These are phyloP conservation scores for Dicerorhinus sumatrensis DNA, from an alignment of 2,113 vertebrate genomes.

Conservation along the genomic window DNA sequence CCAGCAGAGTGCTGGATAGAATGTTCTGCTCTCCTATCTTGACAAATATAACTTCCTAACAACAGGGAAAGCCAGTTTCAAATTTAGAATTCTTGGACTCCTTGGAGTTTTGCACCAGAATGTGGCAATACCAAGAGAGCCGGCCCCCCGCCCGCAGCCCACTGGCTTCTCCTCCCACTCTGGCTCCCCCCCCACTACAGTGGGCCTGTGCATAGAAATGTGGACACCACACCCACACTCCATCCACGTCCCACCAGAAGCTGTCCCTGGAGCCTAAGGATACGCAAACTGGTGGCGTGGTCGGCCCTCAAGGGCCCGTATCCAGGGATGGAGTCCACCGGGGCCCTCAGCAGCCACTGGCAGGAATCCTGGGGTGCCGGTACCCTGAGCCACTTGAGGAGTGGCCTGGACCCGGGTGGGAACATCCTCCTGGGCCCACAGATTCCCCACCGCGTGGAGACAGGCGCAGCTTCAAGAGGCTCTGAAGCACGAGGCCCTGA, in stretches of 20 bases:
- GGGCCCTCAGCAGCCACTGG: neutral
- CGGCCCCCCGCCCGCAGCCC: neutral
- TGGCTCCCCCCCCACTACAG: fast-evolving
- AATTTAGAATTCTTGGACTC: neutral
- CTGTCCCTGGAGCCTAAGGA: neutral
- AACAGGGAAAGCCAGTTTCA: neutral
- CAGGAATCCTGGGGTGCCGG: neutral
- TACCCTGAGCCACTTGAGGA: neutral
- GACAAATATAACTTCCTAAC: neutral
- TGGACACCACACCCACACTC: fast-evolving
- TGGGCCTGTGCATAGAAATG: too few relatives aligned
- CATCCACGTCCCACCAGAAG: neutral
- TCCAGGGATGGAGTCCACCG: neutral
- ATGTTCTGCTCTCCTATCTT: neutral
- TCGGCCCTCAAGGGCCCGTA: neutral
- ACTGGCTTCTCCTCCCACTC: neutral
- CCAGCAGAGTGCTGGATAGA: neutral
- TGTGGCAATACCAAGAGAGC: neutral
- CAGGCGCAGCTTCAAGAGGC: too few relatives aligned
- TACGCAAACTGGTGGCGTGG: fast-evolving
- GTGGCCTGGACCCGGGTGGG: neutral
- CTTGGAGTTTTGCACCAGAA: neutral
- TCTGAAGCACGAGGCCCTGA: neutral
- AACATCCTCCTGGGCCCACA: neutral
- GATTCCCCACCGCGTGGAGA: neutral